These are phyloP conservation scores for Phainopepla nitens DNA, from an alignment of 2,113 vertebrate species.

Conservation along the genomic window DNA sequence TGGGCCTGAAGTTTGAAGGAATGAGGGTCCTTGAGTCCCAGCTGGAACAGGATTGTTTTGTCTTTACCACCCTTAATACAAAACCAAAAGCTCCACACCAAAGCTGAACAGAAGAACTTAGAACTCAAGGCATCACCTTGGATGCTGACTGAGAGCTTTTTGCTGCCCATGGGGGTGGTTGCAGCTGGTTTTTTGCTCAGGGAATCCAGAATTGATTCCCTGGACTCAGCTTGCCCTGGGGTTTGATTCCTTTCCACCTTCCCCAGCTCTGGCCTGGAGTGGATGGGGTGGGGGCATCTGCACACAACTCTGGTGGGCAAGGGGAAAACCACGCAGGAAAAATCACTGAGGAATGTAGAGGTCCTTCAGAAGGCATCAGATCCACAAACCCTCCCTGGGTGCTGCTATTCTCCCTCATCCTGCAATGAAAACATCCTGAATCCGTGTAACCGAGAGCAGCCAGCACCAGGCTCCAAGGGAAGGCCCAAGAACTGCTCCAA, in stretches of 20 bases:
- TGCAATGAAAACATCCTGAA: not conserved
- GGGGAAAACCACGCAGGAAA: not conserved
- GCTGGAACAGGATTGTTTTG: too few relatives aligned
- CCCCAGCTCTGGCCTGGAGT: not conserved
- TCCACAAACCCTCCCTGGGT: not conserved
- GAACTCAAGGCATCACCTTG: too few relatives aligned
- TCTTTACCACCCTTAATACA: too few relatives aligned
- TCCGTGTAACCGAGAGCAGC: not conserved
- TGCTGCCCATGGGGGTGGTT: not conserved
- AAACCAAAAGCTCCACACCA: too few relatives aligned
- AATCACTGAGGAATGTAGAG: not conserved
- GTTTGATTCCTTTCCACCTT: not conserved
- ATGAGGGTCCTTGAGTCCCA: too few relatives aligned
- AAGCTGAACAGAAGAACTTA: too few relatives aligned
- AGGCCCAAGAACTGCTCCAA: not conserved
- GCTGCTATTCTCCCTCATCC: not conserved
- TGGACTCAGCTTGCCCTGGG: not conserved
- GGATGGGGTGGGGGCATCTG: not conserved
- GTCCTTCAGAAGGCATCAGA: not conserved
- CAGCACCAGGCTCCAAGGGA: not conserved
- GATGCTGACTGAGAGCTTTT: accelerated
- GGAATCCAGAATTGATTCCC: not conserved
- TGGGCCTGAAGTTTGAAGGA: too few relatives aligned
- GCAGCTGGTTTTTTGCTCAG: not conserved
- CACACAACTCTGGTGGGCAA: not conserved